Conservation (phyloP, 2,797 vertebrate genomes). For the Clamator glandarius region DNA sequence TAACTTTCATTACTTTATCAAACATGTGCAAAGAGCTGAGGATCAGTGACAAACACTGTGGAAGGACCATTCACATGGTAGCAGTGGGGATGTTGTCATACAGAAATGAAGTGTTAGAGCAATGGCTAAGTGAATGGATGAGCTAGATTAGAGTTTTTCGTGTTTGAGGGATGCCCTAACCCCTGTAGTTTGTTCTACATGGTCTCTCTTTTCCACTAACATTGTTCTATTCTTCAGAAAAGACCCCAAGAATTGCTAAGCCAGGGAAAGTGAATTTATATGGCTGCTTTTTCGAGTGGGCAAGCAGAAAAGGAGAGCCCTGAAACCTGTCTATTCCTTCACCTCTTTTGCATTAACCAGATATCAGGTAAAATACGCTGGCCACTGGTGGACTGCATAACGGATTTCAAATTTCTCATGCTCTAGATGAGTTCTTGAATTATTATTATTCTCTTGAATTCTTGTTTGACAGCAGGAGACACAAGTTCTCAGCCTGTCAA, state of each 20-base stretch:
- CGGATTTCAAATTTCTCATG: not conserved
- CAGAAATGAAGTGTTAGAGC: not conserved
- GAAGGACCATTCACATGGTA: no score
- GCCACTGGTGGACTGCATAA: not conserved
- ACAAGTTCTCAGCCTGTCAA: not conserved
- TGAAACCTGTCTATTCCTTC: not conserved
- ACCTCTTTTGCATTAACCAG: not conserved
- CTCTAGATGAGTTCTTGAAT: not conserved
- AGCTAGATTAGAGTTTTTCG: not conserved
- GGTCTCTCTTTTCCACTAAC: not conserved
- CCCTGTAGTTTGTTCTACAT: not conserved
- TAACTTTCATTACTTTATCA: not conserved
- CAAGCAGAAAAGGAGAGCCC: not conserved
- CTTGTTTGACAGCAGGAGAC: not conserved
- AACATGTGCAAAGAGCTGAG: not conserved
- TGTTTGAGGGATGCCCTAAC: not conserved
- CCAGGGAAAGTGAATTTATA: not conserved
- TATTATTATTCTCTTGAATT: not conserved
- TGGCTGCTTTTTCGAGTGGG: not conserved
- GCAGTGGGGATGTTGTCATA: not conserved
- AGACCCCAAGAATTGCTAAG: not conserved
- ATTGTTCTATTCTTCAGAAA: not conserved
- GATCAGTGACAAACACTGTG: not conserved
- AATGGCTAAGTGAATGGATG: not conserved
- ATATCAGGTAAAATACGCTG: not conserved